phyloP scores from a whole-genome alignment of 2,113 vertebrate species.

The Taurulus bubalis region DNA sequence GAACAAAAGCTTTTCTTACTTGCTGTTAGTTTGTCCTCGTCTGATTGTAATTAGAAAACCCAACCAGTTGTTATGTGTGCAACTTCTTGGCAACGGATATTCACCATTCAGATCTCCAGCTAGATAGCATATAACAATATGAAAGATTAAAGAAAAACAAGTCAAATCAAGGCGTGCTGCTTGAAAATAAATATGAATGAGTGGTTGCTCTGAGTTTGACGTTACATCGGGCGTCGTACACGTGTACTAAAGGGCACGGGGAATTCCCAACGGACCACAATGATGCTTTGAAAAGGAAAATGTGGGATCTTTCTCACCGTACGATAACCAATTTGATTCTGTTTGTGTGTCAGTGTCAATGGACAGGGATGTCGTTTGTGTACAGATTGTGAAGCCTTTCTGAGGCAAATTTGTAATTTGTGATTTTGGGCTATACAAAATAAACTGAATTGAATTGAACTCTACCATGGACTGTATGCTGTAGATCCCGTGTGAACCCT shows the following conservation, averaged over 20 bases:
- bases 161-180: constrained; percentile 19
- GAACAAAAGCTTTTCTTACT: constrained; percentile 77
- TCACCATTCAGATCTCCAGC: constrained; percentile 21
- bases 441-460: background rate
- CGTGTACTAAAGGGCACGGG: background rate
- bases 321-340: background rate
- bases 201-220: constrained; percentile 8
- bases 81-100: constrained; percentile 36
- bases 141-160: constrained; percentile 17
- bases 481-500: background rate
- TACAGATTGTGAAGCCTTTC: no score
- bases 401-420: no score
- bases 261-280: background rate
- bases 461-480: background rate
- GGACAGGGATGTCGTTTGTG: no score
- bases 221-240: background rate
- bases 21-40: constrained; percentile 64
- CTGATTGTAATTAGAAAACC: constrained; percentile 69
- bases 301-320: background rate
- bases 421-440: no score
- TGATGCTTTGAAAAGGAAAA: constrained; percentile 1
- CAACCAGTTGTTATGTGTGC: constrained; percentile 55
- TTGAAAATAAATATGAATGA: constrained; percentile 20
- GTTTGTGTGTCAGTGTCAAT: background rate
- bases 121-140: constrained; percentile 5